Evolutionary conservation across 2,797 vertebrate genomes (phyloP).

Genomic region (Aplochiton taeniatus): DNA sequence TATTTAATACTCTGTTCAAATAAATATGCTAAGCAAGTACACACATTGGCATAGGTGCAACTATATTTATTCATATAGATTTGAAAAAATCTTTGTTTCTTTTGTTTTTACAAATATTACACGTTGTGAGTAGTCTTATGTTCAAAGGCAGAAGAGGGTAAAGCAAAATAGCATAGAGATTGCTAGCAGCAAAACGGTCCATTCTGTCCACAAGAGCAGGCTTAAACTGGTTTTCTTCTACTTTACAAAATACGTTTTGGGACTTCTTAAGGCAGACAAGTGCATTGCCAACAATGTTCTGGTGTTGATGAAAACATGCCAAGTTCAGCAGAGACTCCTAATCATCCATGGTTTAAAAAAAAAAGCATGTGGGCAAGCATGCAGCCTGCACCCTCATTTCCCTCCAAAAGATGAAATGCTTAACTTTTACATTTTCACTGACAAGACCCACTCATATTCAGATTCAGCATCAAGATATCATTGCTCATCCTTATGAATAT

Average conservation of each 20-base stretch:
- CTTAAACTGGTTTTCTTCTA: slow-evolving; percentile 5
- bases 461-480: too few relatives aligned
- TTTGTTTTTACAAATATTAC: slow-evolving; percentile 28
- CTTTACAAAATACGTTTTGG: neutral
- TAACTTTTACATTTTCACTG: too few relatives aligned
- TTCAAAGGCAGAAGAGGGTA: slow-evolving; percentile 22
- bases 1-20: slow-evolving; percentile 72
- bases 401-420: too few relatives aligned
- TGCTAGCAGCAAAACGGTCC: slow-evolving; percentile 2
- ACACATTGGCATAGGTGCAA: slow-evolving; percentile 54
- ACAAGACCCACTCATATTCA: too few relatives aligned
- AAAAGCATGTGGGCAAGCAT: too few relatives aligned
- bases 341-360: too few relatives aligned
- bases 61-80: slow-evolving; percentile 38
- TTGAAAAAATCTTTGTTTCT: slow-evolving; percentile 23
- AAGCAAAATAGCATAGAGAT: slow-evolving; percentile 20
- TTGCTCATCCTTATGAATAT: too few relatives aligned
- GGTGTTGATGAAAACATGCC: slow-evolving; percentile 41
- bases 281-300: slow-evolving; percentile 27
- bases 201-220: slow-evolving; percentile 21
- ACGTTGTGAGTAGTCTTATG: neutral
- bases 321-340: slow-evolving; percentile 5
- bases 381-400: too few relatives aligned
- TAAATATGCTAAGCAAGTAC: slow-evolving; percentile 68
- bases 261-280: slow-evolving; percentile 58